Base-by-base conservation (phyloP, 2,888 invertebrate genomes). In the Eupithecia abbreviata region DNA sequence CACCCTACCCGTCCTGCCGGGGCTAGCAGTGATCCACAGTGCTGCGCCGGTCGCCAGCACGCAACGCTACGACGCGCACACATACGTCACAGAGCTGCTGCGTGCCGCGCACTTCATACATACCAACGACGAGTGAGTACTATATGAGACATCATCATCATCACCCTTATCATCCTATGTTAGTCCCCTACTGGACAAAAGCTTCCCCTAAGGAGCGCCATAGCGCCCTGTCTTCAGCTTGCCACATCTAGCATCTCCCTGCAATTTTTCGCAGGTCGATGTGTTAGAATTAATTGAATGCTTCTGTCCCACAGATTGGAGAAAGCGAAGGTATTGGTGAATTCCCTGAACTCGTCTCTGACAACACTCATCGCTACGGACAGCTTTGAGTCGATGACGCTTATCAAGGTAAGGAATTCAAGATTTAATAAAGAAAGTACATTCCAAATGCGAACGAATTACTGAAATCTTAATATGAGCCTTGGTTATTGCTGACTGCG, bases 281-380 rank as follows among this genome's bases (percentile, higher is more conserved):
- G 4, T 10, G 58, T 58, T 58, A 18, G 18, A 18, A 18, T 58
- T 3, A 4, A 13, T 65, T 65, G 6, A 65, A 65, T 13, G 15
- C 13, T 43, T 12, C 69, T 47, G 67, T 15, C n/a, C 3, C 45
- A 18, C 83, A 95, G 95, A 43, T 88, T 97, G 77, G 95, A 96
- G 51, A 93, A 96, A 74, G 97, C 97, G 0, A 92, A 95, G 18
- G 90, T 95, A 4, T 92, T 97, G 74, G 96, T 97, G 58, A 96
- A 96, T 81, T 95, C 96, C 43, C 93, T 98, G 47, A 96, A 96
- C 77, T 95, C 96, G 0, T 97, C 97, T 55, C 92, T 98, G 81
- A 97, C 97, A 0, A 96, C 97, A 0, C 96, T 98, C 76, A 96
- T 98, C 10, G 97, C 97, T 0, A 97, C 98, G 0, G 97, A 97